Conservation (phyloP, 2,113 vertebrate species). For the Chaenocephalus aceratus region DNA sequence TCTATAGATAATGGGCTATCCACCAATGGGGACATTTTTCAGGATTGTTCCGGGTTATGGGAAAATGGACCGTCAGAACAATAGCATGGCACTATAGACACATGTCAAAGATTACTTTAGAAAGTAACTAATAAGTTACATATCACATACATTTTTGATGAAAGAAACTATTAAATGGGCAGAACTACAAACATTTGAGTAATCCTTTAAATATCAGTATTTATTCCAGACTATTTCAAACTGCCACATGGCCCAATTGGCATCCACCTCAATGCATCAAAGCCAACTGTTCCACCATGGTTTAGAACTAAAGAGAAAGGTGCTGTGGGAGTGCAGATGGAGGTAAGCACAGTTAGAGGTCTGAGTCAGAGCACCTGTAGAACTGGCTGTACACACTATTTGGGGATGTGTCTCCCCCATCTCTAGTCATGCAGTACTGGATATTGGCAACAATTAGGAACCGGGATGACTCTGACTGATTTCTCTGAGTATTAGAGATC, state of each 20-base stretch:
- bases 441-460: slow-evolving; percentile 34
- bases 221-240: not conserved
- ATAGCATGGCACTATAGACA: no score
- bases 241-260: not conserved
- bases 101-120: no score
- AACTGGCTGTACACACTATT: slow-evolving; percentile 9
- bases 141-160: no score
- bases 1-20: no score
- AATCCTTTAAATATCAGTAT: not conserved
- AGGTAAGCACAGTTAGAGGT: slow-evolving; percentile 6
- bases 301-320: not conserved
- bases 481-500: slow-evolving; percentile 30
- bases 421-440: slow-evolving; percentile 12
- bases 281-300: not conserved
- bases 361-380: slow-evolving; percentile 3
- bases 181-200: not conserved
- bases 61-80: no score
- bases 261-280: not conserved
- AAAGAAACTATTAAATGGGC: no score
- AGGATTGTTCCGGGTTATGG: no score
- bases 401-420: slow-evolving; percentile 20
- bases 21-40: no score
- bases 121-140: no score
- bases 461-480: slow-evolving; percentile 28
- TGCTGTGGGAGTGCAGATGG: not conserved